These are phyloP conservation scores for Abscondita cerata DNA, from an alignment of 2,888 invertebrate species.

Conservation along the genomic window DNA sequence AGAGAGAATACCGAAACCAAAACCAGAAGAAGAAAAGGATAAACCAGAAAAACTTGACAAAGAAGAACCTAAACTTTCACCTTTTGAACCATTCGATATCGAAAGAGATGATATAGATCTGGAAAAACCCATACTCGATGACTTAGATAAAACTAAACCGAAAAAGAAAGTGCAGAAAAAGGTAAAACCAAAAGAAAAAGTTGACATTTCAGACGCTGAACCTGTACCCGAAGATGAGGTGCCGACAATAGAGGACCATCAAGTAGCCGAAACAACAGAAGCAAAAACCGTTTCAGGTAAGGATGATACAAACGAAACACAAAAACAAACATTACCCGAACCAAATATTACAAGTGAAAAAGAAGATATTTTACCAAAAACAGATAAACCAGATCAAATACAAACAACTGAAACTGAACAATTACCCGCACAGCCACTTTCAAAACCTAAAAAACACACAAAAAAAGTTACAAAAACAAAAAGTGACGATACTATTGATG, in stretches of 20 bases:
- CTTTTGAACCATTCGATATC: slow-evolving; percentile 55
- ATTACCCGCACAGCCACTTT: slow-evolving; percentile 17
- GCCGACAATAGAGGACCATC: slow-evolving; percentile 36
- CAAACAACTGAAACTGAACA: slow-evolving; percentile 23
- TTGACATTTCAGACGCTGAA: slow-evolving; percentile 18
- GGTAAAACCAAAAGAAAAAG: slow-evolving; percentile 13
- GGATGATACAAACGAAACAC: slow-evolving; percentile 42
- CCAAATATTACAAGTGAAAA: slow-evolving; percentile 24
- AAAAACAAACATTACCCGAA: slow-evolving; percentile 43
- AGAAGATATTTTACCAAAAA: background rate
- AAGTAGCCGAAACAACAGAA: slow-evolving; percentile 52
- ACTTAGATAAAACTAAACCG: slow-evolving; percentile 25
- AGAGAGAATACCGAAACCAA: slow-evolving; percentile 45
- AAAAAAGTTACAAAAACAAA: slow-evolving; percentile 13
- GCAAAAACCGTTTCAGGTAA: slow-evolving; percentile 43
- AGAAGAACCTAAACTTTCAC: slow-evolving; percentile 51
- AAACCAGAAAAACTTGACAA: slow-evolving; percentile 49
- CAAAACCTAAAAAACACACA: slow-evolving; percentile 15
- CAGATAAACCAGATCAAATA: slow-evolving; percentile 27
- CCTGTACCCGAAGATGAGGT: background rate
- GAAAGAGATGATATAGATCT: slow-evolving; percentile 54
- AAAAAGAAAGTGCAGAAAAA: slow-evolving; percentile 16
- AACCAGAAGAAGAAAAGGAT: slow-evolving; percentile 50
- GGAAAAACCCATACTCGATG: slow-evolving; percentile 49
- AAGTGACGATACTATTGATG: background rate